These are phyloP conservation scores for Uropsilus gracilis DNA, from an alignment of 2,113 vertebrate species.

Conservation along the genomic window DNA sequence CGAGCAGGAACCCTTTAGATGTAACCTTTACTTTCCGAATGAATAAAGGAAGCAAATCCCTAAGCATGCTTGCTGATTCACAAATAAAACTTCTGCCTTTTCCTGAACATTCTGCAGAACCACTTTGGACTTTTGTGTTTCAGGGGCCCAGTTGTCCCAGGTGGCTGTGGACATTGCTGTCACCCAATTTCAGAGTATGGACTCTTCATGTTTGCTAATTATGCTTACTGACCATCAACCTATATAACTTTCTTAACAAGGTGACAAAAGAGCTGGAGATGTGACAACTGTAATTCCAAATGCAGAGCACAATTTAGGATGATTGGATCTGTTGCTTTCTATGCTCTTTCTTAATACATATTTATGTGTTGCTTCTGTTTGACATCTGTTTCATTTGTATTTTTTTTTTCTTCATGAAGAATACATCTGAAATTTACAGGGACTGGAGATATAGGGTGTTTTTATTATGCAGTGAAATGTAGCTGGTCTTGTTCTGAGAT, in stretches of 20 bases:
- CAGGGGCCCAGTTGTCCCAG: background rate
- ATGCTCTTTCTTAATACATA: background rate
- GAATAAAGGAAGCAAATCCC: background rate
- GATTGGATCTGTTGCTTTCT: background rate
- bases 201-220: background rate
- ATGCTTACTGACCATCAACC: background rate
- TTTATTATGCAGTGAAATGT: constrained; percentile 10
- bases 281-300: background rate
- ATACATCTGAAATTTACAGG: background rate
- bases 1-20: background rate
- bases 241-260: constrained; percentile 25
- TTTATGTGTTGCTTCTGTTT: background rate
- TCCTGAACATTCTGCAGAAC: background rate
- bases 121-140: background rate
- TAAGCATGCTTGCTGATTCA: background rate
- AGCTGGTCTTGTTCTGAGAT: background rate
- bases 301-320: background rate
- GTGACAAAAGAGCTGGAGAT: background rate
- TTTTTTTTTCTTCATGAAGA: background rate
- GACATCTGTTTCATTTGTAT: background rate
- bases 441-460: no score
- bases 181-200: background rate
- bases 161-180: background rate
- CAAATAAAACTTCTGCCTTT: constrained; percentile 19
- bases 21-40: background rate